A percentile compares a stretch with the other conserved stretches of the same genome.
These are phyloP conservation scores for Scomberomorus guttatus DNA, from an alignment of 2,797 vertebrate genomes.

Conservation along the genomic window DNA sequence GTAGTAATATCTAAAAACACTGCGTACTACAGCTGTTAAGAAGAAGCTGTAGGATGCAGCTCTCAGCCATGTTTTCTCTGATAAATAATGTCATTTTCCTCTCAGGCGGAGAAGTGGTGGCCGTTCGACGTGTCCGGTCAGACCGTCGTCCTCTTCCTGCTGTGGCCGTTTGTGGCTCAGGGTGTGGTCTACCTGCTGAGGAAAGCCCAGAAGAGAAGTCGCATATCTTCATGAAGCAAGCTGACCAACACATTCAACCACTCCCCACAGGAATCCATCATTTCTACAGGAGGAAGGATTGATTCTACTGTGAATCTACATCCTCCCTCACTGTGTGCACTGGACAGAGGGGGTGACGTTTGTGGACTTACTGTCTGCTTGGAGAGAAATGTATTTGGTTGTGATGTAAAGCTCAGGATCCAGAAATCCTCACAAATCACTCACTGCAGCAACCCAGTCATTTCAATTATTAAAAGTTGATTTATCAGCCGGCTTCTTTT, in stretches of 20 bases:
- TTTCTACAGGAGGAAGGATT: conserved; percentile 11
- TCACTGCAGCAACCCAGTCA: conserved; percentile 8
- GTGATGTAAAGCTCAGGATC: conserved; percentile 16
- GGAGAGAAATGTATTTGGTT: background rate
- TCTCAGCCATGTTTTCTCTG: background rate
- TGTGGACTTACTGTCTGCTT: background rate
- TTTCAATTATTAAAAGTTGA: conserved; percentile 4
- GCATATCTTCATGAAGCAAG: conserved; percentile 60
- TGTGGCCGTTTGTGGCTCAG: conserved; percentile 94
- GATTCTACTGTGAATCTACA: background rate
- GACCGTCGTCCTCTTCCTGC: conserved; percentile 88
- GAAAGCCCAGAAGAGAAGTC: conserved; percentile 69
- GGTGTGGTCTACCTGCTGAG: conserved; percentile 85
- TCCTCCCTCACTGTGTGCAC: background rate
- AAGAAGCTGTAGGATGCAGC: too few species aligned
- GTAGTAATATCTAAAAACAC: too few species aligned
- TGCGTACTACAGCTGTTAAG: too few species aligned
- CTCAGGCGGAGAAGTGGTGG: conserved; percentile 82
- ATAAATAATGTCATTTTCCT: background rate
- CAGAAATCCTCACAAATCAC: conserved; percentile 3
- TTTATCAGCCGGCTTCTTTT: background rate
- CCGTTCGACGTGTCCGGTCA: conserved; percentile 82
- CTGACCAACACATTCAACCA: background rate
- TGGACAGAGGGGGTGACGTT: too few species aligned
- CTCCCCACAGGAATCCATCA: background rate